phyloP scores from a whole-genome alignment of 2,113 vertebrate species.

The Semicossyphus pulcher region DNA sequence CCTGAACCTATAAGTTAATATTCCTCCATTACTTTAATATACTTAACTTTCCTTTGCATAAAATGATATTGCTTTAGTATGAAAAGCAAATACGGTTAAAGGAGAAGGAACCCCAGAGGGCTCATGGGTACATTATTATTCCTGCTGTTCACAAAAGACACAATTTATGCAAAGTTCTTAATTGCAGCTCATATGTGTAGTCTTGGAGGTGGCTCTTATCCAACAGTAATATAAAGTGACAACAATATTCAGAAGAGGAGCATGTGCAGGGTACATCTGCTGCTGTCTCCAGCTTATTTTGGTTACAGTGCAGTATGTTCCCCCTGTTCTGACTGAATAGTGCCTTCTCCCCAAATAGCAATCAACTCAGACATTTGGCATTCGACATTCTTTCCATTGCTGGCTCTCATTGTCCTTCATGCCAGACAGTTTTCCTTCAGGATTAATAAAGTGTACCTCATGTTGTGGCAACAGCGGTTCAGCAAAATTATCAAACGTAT shows the following conservation, averaged over 20 bases:
- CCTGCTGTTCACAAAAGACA: conserved; percentile 29
- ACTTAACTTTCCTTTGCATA: conserved; percentile 14
- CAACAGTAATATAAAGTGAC: conserved; percentile 40
- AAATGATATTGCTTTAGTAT: conserved; percentile 9
- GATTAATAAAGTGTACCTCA: conserved; percentile 43
- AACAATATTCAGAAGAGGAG: conserved; percentile 23
- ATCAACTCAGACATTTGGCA: conserved; percentile 29
- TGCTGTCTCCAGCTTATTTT: conserved; percentile 42
- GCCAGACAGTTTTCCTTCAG: conserved; percentile 28
- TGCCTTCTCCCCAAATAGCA: conserved; percentile 44
- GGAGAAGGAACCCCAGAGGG: conserved; percentile 23
- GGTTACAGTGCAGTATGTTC: conserved; percentile 22
- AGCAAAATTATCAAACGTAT: conserved; percentile 11
- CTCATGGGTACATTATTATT: conserved; percentile 37
- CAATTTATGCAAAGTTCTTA: conserved; percentile 35
- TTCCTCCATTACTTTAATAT: conserved; percentile 12
- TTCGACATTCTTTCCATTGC: conserved; percentile 36
- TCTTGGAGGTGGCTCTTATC: conserved; percentile 31
- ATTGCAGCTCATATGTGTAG: conserved; percentile 35
- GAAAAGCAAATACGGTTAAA: conserved; percentile 1
- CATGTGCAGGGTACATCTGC: conserved; percentile 24
- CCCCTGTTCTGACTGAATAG: conserved; percentile 39
- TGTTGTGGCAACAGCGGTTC: conserved; percentile 34
- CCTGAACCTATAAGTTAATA: conserved; percentile 2
- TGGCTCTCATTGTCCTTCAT: conserved; percentile 54